phyloP scores from a whole-genome alignment of 2,797 vertebrate species.

The Sus cebifrons region DNA sequence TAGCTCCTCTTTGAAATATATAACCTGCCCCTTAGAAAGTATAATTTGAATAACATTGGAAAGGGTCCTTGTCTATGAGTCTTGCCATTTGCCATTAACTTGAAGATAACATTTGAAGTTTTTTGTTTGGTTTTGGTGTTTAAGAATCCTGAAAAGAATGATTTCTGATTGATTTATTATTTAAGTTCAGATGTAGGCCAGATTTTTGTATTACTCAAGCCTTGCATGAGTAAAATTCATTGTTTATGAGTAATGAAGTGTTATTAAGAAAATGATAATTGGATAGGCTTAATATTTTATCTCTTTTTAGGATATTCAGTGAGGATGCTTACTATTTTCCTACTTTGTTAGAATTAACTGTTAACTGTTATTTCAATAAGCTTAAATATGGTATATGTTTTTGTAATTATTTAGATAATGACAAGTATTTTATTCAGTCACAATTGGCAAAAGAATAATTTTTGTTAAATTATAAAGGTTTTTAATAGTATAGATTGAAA shows the following conservation, averaged over 20 bases:
- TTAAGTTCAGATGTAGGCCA: not conserved
- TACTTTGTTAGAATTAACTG: not conserved
- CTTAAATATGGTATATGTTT: slow-evolving; percentile 13
- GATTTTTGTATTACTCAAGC: not conserved
- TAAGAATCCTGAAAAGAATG: not conserved
- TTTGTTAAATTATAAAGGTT: slow-evolving; percentile 29
- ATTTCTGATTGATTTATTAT: not conserved
- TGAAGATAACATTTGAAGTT: not conserved
- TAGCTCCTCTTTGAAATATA: not conserved
- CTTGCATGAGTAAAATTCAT: not conserved
- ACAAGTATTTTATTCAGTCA: slow-evolving; percentile 64
- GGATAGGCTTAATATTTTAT: not conserved
- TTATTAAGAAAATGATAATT: not conserved
- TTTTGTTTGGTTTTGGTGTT: not conserved
- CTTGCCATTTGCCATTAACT: not conserved
- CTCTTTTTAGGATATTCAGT: not conserved
- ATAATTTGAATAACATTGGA: not conserved
- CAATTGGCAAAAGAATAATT: not conserved
- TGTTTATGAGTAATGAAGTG: not conserved
- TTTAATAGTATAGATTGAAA: slow-evolving; percentile 60
- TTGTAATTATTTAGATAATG: slow-evolving; percentile 22
- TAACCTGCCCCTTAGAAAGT: not conserved
- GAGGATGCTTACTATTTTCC: not conserved
- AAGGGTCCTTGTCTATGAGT: not conserved
- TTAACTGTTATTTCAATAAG: not conserved